These are phyloP conservation scores for Anisognathus igniventris DNA, from an alignment of 2,797 vertebrate species.

Conservation along the genomic window DNA sequence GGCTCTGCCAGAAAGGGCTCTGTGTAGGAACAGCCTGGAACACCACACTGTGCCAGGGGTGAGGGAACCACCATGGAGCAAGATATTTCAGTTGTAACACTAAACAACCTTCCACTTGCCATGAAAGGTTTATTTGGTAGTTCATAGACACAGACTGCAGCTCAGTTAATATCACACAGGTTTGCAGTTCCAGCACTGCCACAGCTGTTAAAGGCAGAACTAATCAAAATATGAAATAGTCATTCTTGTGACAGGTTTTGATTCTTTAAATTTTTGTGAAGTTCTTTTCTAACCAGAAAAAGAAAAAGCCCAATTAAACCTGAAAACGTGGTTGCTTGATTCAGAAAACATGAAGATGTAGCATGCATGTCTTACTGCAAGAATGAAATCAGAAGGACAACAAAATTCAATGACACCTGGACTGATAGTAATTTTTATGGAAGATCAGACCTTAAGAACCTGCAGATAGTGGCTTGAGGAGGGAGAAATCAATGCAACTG, in stretches of 20 bases:
- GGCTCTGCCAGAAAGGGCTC: not conserved
- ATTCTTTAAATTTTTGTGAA: not conserved
- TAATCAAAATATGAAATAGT: not conserved
- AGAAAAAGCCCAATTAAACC: not conserved
- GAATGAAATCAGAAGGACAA: not conserved
- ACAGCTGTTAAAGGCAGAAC: not conserved
- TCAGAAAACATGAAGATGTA: not conserved
- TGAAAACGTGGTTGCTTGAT: not conserved
- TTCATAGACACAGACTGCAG: not conserved
- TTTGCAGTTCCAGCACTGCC: not conserved
- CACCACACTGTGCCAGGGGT: not conserved
- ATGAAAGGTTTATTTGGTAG: not conserved
- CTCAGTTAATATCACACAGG: not conserved
- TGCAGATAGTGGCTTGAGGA: not conserved
- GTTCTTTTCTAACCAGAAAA: not conserved
- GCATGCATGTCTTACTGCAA: not conserved
- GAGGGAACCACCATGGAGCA: not conserved
- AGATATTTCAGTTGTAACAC: not conserved
- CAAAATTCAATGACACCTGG: not conserved
- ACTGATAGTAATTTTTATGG: not conserved
- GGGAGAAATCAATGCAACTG: not conserved
- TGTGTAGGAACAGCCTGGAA: not conserved
- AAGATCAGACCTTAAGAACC: not conserved
- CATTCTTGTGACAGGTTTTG: not conserved
- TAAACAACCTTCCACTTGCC: not conserved